Evolutionary conservation across 1,140 invertebrate species (phyloP), one percentile per base, ranked within the genome.

Genomic region (Marisa cornuarietis): DNA sequence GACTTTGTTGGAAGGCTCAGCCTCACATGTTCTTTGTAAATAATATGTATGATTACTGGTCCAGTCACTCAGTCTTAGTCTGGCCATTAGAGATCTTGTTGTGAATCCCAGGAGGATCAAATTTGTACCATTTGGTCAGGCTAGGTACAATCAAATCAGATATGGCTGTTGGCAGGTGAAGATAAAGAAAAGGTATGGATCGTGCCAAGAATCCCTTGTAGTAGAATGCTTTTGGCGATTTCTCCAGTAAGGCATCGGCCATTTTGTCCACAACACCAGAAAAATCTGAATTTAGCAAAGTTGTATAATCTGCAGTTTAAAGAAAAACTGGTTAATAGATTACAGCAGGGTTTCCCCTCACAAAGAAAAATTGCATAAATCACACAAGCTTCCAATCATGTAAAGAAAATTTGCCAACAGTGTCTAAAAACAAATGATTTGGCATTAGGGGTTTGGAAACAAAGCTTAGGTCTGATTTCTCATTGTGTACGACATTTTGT

Each of bases 171-270:
- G 88, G 87, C 22, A 87, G 79, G 84, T 89, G 85, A 13, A 85
- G 73, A 74, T 89, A 89, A 4, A 87, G 71, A 66, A 86, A 88
- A 7, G 88, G 88, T 5, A 88, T 69, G 3, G 83, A 82, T 11
- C 85, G 78, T 11, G 88, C 84, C 66, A 89, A 71, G 42, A 89
- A 82, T 20, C 88, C 88, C 61, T 84, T 87, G 81, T 89, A 88
- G 82, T 89, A 89, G 72, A 81, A 79, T 16, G 84, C 74, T 49
- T 86, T 80, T 20, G 88, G 86, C 20, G 79, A 68, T 20, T 74
- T 79, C 52, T 85, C 85, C 16, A 86, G 79, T 11, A 88, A 78
- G 16, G 85, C 88, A 66, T 85, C 82, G 10, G 71, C 74, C 76
- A 89, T 87, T 31, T 83, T 85, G 63, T 84, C 65, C 20, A 85